Evolutionary conservation across 1,140 invertebrate species (phyloP).

Genomic region (Nasonia vitripennis): DNA sequence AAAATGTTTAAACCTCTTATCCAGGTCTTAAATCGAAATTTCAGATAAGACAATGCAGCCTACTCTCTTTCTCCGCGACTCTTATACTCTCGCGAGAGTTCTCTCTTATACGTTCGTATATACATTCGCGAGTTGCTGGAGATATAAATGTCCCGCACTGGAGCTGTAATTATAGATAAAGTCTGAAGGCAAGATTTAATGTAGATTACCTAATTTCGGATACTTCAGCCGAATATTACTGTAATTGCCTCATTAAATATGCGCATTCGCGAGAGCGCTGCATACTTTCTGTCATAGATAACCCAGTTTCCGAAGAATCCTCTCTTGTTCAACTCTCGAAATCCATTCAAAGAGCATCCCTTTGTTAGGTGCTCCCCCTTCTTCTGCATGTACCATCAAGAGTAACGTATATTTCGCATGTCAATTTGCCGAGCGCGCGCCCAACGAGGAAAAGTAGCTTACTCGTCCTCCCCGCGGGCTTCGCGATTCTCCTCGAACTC

Average conservation of each 20-base stretch:
- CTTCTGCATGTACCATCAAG: background rate
- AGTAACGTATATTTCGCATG: background rate
- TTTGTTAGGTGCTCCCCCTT: background rate
- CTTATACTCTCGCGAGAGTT: background rate
- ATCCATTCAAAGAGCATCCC: background rate
- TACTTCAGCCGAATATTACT: constrained; percentile 23
- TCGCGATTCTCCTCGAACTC: too few relatives aligned
- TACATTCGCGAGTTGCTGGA: too few relatives aligned
- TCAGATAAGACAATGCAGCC: constrained; percentile 44
- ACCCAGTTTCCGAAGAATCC: constrained; percentile 1
- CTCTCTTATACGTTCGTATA: background rate
- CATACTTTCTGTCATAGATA: background rate
- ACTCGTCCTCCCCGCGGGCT: too few relatives aligned
- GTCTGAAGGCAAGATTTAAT: constrained; percentile 26
- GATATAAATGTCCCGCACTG: background rate
- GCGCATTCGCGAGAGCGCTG: background rate
- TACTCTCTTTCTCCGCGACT: background rate
- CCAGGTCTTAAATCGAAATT: constrained; percentile 46
- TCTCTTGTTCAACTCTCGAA: constrained; percentile 3
- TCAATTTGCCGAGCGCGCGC: too few relatives aligned
- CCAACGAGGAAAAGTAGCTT: too few relatives aligned
- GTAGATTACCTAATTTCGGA: constrained; percentile 33
- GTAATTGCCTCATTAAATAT: constrained; percentile 28
- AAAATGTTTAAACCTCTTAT: constrained; percentile 42
- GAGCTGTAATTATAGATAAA: constrained; percentile 42